A percentile compares a stretch with the other conserved stretches of the same genome.
phyloP scores from a whole-genome alignment of 2,797 vertebrate genomes.

The Tenualosa thibaudeaui region DNA sequence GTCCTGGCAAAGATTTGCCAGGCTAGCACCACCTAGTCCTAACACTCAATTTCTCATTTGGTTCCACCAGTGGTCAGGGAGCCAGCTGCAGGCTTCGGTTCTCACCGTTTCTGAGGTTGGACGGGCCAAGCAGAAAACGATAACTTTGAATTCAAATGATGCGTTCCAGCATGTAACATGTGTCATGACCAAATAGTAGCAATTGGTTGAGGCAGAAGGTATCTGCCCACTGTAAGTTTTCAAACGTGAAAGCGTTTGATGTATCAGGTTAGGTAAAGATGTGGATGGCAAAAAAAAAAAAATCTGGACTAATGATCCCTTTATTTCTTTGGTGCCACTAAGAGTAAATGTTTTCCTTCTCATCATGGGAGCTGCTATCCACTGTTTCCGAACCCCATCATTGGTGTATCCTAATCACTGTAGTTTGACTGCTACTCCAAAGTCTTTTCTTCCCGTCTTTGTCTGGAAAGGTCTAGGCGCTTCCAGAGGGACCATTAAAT shows the following conservation, averaged over 20 bases:
- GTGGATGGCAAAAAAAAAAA: not conserved
- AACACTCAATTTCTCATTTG: too few species aligned
- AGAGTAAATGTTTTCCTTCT: not conserved
- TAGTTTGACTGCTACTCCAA: not conserved
- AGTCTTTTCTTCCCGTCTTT: not conserved
- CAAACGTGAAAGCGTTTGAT: too few species aligned
- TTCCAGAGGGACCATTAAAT: not conserved
- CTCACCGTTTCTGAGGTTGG: too few species aligned
- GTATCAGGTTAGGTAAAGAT: not conserved
- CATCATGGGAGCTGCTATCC: not conserved
- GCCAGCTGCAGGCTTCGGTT: too few species aligned
- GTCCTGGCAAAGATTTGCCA: not conserved
- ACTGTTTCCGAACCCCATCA: not conserved
- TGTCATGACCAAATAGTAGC: too few species aligned
- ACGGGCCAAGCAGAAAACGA: too few species aligned
- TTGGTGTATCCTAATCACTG: not conserved
- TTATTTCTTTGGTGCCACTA: not conserved
- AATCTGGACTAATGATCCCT: not conserved
- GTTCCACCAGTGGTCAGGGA: too few species aligned
- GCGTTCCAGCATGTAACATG: too few species aligned
- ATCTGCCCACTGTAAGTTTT: too few species aligned
- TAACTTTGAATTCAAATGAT: too few species aligned
- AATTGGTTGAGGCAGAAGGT: too few species aligned
- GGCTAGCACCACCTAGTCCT: too few species aligned
- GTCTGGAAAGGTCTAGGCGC: not conserved